Evolutionary conservation across 2,888 invertebrate species (phyloP), one percentile per base, ranked within the genome.

Genomic region (Chrysolina americana): DNA sequence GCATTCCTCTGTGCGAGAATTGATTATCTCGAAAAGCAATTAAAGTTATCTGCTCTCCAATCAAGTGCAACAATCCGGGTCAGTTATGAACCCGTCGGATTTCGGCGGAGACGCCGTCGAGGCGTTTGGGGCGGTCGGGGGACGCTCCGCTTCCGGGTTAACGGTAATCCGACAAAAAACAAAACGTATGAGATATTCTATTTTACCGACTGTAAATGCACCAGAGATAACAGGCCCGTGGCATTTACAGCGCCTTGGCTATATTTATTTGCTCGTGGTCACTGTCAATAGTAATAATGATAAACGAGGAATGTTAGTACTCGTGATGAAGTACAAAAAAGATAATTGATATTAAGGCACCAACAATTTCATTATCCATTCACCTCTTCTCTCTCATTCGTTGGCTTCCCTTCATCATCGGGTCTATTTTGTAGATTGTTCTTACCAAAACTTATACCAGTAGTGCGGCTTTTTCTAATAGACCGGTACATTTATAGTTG

Each of bases 1-100:
- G 79, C 80, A 81, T 80, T 81, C 80, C 79, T 78, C 75, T 65
- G 76, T 76, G 77, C 76, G 81, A 70, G 77, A 79, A 78, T 71
- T 72, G 70, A 74, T 75, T 72, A 75, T 76, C 74, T 75, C 68
- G 68, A 72, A 74, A 78, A 75, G 73, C 70, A 76, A 78, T 78
- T 76, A 76, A 71, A 76, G 72, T 74, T 76, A 79, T 76, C 72
- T 71, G 75, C 74, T 75, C 75, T 72, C 65, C 75, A 65, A 78
- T 79, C 71, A 68, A 74, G 71, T 66, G 71, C 73, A 69, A 71
- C 50, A 64, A 71, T 73, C 56, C 65, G 56, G 68, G 73, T 73
- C 73, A 65, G 65, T 73, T 73, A 72, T 68, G 41, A 72, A 50
- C 48, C 47, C 59, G 41, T n/a, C 36, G 28, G 15, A 47, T 47